phyloP scores from a whole-genome alignment of 1,140 invertebrate genomes.

The Panulirus ornatus region DNA sequence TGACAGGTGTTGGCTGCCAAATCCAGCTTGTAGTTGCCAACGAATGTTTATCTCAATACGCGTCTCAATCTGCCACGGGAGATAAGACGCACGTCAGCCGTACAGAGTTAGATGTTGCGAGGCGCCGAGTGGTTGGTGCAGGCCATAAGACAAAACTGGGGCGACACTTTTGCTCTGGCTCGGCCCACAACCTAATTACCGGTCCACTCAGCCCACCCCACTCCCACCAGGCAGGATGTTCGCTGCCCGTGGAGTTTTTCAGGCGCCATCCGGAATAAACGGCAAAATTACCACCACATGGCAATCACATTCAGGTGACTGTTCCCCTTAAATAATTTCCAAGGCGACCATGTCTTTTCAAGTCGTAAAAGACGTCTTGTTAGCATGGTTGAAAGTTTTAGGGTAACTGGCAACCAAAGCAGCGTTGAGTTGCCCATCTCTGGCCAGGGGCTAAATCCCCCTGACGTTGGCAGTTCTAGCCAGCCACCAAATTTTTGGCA shows the following conservation, averaged over 20 bases:
- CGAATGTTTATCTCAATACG: slow-evolving; percentile 51
- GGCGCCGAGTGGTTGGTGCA: slow-evolving; percentile 45
- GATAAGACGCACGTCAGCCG: neutral
- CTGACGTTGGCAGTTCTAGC: slow-evolving; percentile 67
- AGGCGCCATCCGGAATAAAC: neutral
- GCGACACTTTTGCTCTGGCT: slow-evolving; percentile 72
- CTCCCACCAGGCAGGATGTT: slow-evolving; percentile 29
- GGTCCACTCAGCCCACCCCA: slow-evolving; percentile 54
- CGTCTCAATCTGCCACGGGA: slow-evolving; percentile 17
- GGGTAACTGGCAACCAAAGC: slow-evolving; percentile 60
- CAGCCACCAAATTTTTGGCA: slow-evolving; percentile 38
- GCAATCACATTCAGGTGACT: neutral
- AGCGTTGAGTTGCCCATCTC: slow-evolving; percentile 54
- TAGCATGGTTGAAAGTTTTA: slow-evolving; percentile 30
- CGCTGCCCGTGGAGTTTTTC: slow-evolving; percentile 28
- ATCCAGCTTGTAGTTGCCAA: slow-evolving; percentile 54
- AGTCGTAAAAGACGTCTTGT: slow-evolving; percentile 13
- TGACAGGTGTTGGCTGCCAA: slow-evolving; percentile 69
- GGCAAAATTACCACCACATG: neutral
- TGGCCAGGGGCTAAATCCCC: slow-evolving; percentile 66
- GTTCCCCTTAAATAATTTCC: neutral
- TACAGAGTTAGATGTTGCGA: neutral
- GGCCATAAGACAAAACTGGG: slow-evolving; percentile 72
- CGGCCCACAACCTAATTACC: slow-evolving; percentile 73
- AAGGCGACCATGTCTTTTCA: neutral